A percentile compares a stretch with the other conserved stretches of the same genome.
Evolutionary conservation across 2,113 vertebrate genomes (phyloP).

Genomic region (Pelobates fuscus): DNA sequence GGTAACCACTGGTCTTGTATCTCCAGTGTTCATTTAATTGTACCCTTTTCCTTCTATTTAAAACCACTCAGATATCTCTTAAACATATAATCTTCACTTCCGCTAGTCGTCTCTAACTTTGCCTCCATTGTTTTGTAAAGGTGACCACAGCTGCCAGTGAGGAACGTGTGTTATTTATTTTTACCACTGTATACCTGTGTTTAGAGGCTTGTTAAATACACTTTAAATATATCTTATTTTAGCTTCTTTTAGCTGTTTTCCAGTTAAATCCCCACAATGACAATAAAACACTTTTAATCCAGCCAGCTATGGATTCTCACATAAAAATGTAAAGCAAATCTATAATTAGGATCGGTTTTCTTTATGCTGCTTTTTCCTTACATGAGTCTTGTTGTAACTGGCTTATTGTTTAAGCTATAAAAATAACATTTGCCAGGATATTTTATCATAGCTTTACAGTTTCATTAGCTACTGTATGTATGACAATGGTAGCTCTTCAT

Average conservation of each 20-base stretch:
- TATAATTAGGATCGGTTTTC: constrained; percentile 45
- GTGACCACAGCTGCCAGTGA: too few species aligned
- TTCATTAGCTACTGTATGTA: constrained; percentile 31
- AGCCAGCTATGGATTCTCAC: constrained; percentile 29
- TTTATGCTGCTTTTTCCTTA: constrained; percentile 25
- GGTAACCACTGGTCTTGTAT: too few species aligned
- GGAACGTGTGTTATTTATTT: too few species aligned
- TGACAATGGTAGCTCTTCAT: constrained; percentile 24
- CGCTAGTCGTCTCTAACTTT: too few species aligned
- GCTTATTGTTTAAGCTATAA: constrained; percentile 41
- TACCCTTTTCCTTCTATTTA: too few species aligned
- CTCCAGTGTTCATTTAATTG: too few species aligned
- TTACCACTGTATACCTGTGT: too few species aligned
- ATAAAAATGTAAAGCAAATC: constrained; percentile 49
- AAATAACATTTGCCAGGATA: constrained; percentile 23
- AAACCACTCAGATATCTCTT: too few species aligned
- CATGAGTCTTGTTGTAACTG: constrained; percentile 23
- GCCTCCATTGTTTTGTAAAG: too few species aligned
- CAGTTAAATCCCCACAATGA: not conserved
- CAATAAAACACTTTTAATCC: constrained; percentile 30
- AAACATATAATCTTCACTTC: too few species aligned
- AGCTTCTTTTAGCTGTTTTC: not conserved
- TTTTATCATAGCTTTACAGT: constrained; percentile 32
- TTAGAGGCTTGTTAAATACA: too few species aligned
- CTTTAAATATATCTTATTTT: not conserved